These are phyloP conservation scores for Lethenteron camtschaticum DNA, from an alignment of 2,113 vertebrate genomes.

Conservation along the genomic window DNA sequence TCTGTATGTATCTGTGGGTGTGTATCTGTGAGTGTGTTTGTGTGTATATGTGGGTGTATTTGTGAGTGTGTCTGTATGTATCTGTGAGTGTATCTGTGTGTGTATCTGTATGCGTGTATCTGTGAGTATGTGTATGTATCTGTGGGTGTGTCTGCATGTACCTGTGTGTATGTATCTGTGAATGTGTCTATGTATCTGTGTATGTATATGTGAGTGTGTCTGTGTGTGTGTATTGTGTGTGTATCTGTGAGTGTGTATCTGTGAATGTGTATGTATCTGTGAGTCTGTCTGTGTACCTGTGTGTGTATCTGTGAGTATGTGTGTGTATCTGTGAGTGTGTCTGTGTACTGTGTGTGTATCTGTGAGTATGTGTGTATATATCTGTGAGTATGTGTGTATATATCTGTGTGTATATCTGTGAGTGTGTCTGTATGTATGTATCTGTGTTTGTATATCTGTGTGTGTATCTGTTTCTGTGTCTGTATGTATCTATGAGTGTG, in stretches of 20 bases:
- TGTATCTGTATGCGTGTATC: conserved; percentile 2
- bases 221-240: neutral
- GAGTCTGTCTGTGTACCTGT: too few relatives aligned
- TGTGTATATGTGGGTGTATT: neutral
- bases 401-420: neutral
- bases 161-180: conserved; percentile 2
- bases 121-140: neutral
- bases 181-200: conserved; percentile 1
- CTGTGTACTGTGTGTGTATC: neutral
- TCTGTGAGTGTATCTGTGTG: neutral
- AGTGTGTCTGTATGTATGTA: neutral
- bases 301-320: neutral
- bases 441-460: too few relatives aligned
- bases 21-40: neutral
- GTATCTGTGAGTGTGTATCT: neutral
- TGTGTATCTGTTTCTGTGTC: neutral
- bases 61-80: neutral
- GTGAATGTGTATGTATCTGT: neutral
- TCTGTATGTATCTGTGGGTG: neutral
- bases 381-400: neutral
- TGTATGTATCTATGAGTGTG: neutral
- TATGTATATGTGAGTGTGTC: neutral
- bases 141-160: neutral
- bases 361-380: neutral
- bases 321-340: neutral